phyloP scores from a whole-genome alignment of 2,113 vertebrate genomes.

The Bos javanicus region DNA sequence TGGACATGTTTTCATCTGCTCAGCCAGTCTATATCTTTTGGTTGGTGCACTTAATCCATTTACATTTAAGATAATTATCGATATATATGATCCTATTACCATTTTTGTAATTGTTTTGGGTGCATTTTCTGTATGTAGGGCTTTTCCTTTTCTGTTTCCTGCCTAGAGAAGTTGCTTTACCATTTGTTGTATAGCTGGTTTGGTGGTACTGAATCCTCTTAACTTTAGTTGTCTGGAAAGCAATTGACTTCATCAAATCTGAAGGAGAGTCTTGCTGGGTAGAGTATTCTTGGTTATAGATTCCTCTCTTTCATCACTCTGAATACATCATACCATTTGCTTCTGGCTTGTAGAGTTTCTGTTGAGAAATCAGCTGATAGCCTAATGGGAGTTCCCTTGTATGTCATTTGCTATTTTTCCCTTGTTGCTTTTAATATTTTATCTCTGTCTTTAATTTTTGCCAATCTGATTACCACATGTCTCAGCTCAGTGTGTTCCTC shows the following conservation, averaged over 20 bases:
- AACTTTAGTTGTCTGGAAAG: not conserved
- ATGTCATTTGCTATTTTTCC: not conserved
- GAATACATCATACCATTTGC: not conserved
- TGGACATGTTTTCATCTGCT: not conserved
- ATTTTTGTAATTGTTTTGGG: accelerated
- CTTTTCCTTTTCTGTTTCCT: not conserved
- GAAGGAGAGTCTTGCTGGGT: not conserved
- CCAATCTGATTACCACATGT: accelerated
- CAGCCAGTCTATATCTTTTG: not conserved
- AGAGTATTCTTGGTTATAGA: not conserved
- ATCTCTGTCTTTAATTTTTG: not conserved
- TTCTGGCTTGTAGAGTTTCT: not conserved
- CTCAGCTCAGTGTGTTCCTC: not conserved
- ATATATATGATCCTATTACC: not conserved
- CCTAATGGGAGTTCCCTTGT: not conserved
- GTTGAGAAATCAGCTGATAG: not conserved
- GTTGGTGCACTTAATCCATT: not conserved
- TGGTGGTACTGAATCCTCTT: not conserved
- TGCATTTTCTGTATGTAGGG: not conserved
- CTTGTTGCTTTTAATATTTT: not conserved
- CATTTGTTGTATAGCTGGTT: not conserved
- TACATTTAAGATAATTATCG: not conserved
- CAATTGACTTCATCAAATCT: not conserved
- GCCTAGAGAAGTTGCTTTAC: not conserved
- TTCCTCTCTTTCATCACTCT: not conserved